These are phyloP conservation scores for Cosmopolites sordidus DNA, from an alignment of 2,888 invertebrate species.

Conservation along the genomic window DNA sequence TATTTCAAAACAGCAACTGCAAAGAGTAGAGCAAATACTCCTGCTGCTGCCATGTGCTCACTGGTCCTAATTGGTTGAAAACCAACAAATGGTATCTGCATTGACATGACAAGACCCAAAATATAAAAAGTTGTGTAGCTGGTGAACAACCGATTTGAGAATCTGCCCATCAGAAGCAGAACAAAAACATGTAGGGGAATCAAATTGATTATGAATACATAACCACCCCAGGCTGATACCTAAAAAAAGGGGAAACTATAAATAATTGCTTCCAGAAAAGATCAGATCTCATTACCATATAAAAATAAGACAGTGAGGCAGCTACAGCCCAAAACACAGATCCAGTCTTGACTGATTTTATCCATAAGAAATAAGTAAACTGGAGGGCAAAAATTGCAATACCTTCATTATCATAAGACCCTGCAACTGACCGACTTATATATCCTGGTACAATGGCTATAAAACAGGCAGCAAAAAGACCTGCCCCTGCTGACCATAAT, in stretches of 20 bases:
- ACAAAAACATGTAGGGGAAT: conserved; percentile 97
- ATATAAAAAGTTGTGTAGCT: conserved; percentile 98
- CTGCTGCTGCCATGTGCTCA: conserved; percentile 99
- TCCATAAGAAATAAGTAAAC: conserved; percentile 97
- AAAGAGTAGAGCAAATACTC: conserved; percentile 91
- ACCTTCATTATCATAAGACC: conserved; percentile 99
- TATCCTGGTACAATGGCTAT: conserved; percentile 99
- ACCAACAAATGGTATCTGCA: conserved; percentile 96
- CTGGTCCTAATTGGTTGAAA: conserved; percentile 98
- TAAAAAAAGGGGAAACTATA: conserved; percentile 42
- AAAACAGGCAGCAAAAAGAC: conserved; percentile 97
- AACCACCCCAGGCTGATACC: conserved; percentile 99
- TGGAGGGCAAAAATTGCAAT: conserved; percentile 99
- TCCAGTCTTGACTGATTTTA: conserved; percentile 96
- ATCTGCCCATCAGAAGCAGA: conserved; percentile 90
- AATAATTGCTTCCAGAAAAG: background rate
- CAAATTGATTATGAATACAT: conserved; percentile 98
- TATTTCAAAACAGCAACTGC: conserved; percentile 84
- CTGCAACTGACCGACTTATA: conserved; percentile 97
- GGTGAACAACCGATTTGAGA: conserved; percentile 85
- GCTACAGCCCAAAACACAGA: conserved; percentile 95
- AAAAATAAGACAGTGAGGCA: conserved; percentile 95
- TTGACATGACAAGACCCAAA: conserved; percentile 88
- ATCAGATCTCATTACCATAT: conserved; percentile 72
- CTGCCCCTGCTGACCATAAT: conserved; percentile 94